Evolutionary conservation across 2,797 vertebrate species (phyloP).

Genomic region (Spheniscus humboldti): DNA sequence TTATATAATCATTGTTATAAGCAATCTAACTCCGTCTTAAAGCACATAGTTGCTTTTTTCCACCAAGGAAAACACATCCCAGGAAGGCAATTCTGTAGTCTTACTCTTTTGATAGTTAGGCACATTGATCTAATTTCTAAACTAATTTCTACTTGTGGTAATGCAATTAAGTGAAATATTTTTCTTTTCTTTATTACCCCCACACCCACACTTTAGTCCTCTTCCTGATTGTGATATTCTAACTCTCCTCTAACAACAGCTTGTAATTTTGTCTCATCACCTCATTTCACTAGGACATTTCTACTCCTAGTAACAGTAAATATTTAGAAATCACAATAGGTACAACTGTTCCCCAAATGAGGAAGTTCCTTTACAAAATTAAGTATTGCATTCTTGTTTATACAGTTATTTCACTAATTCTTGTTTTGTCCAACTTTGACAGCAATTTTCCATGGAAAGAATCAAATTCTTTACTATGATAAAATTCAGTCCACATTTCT

Average conservation of each 20-base stretch:
- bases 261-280: background rate
- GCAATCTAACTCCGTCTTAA: background rate
- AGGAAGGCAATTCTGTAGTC: no score
- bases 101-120: no score
- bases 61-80: no score
- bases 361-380: background rate
- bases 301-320: background rate
- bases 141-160: background rate
- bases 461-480: background rate
- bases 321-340: background rate
- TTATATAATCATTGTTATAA: background rate
- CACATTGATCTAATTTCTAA: background rate
- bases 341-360: background rate
- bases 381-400: background rate
- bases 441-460: background rate
- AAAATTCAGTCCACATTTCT: background rate
- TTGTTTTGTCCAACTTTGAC: background rate
- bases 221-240: background rate
- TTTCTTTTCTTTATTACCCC: background rate
- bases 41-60: background rate
- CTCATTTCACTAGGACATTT: background rate
- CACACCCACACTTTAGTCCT: background rate
- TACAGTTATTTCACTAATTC: background rate
- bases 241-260: background rate
- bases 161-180: background rate